Evolutionary conservation across 2,113 vertebrate species (phyloP).

Genomic region (Diglossa brunneiventris): DNA sequence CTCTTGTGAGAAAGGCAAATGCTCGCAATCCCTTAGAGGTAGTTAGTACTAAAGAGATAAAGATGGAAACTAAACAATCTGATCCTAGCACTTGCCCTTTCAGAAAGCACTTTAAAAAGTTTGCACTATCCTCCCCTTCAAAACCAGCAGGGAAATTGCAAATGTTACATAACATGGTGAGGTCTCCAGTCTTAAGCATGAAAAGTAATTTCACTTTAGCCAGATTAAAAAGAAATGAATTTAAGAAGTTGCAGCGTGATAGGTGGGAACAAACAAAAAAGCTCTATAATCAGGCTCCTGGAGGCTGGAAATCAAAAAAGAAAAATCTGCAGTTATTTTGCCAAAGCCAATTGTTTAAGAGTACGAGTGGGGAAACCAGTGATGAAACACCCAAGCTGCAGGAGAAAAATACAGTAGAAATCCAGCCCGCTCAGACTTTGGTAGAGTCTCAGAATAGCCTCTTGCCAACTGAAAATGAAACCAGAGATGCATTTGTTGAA

Average conservation of each 20-base stretch:
- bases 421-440: slow-evolving; percentile 18
- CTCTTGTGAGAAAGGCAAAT: slow-evolving; percentile 89
- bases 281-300: slow-evolving; percentile 31
- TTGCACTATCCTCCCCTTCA: slow-evolving; percentile 89
- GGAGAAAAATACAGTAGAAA: slow-evolving; percentile 35
- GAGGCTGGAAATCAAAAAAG: slow-evolving; percentile 70
- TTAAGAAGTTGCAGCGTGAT: slow-evolving; percentile 68
- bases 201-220: slow-evolving; percentile 77
- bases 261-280: slow-evolving; percentile 68
- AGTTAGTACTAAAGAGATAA: slow-evolving; percentile 80
- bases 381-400: slow-evolving; percentile 22
- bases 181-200: slow-evolving; percentile 68
- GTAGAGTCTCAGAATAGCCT: slow-evolving; percentile 37
- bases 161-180: slow-evolving; percentile 75
- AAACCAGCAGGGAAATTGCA: slow-evolving; percentile 81
- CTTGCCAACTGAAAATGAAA: slow-evolving; percentile 53
- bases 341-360: slow-evolving; percentile 69
- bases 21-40: slow-evolving; percentile 86
- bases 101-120: slow-evolving; percentile 94
- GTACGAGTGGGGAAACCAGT: neutral
- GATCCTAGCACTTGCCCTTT: slow-evolving; percentile 83
- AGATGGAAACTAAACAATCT: slow-evolving; percentile 74
- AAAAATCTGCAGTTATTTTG: slow-evolving; percentile 72
- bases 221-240: slow-evolving; percentile 73
- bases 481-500: slow-evolving; percentile 58